Evolutionary conservation across 2,113 vertebrate species (phyloP).

Genomic region (Toxostoma redivivum): DNA sequence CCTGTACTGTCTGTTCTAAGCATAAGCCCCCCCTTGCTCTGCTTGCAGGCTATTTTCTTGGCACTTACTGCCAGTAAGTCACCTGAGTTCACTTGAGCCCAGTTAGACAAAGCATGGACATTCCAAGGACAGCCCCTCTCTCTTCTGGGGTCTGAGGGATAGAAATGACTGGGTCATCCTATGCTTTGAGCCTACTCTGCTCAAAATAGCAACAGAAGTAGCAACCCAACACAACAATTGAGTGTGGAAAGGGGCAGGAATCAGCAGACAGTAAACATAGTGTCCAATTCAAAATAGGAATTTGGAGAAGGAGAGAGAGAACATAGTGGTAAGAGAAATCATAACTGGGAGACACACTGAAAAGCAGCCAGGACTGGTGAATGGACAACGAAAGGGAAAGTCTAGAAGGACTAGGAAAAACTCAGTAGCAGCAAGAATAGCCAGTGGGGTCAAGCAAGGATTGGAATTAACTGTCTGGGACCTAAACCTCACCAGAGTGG

Average conservation of each 20-base stretch:
- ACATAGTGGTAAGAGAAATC: not conserved
- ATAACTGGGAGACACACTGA: not conserved
- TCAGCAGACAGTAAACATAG: not conserved
- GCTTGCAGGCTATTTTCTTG: not conserved
- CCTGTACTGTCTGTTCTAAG: too few species aligned
- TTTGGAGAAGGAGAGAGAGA: not conserved
- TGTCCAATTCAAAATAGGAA: not conserved
- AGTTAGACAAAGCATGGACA: not conserved
- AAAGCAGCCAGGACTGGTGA: not conserved
- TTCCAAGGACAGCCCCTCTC: not conserved
- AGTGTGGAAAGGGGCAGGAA: not conserved
- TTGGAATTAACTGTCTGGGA: not conserved
- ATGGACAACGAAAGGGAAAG: not conserved
- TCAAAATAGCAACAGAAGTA: not conserved
- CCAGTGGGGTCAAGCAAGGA: not conserved
- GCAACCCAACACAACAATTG: rapidly evolving
- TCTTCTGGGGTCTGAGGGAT: not conserved
- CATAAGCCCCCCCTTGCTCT: not conserved
- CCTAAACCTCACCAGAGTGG: not conserved
- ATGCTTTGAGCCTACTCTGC: not conserved
- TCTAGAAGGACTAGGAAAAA: not conserved
- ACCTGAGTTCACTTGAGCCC: not conserved
- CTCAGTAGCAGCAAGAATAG: not conserved
- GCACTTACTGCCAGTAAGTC: not conserved
- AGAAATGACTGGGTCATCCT: not conserved